These are phyloP conservation scores for Cosmia trapezina DNA, from an alignment of 2,888 invertebrate species.

Conservation along the genomic window DNA sequence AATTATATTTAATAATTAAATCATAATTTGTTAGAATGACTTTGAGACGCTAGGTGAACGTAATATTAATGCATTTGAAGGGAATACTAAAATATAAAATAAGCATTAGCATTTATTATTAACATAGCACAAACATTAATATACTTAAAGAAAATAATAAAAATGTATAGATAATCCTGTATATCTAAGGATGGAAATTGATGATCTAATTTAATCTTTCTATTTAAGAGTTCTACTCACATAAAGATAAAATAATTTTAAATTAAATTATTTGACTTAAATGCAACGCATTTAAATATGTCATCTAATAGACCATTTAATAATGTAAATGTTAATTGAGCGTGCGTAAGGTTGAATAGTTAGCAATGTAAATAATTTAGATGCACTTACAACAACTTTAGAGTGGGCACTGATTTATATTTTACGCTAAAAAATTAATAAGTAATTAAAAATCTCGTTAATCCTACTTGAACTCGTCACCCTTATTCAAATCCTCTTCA, in stretches of 20 bases:
- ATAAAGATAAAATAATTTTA: background rate
- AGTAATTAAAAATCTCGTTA: background rate
- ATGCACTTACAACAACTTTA: background rate
- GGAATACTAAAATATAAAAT: conserved; percentile 33
- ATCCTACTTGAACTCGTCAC: background rate
- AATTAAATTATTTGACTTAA: background rate
- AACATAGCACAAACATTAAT: conserved; percentile 49
- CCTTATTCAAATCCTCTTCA: background rate
- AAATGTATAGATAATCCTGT: conserved; percentile 37
- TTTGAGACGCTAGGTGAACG: conserved; percentile 38
- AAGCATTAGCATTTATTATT: conserved; percentile 37
- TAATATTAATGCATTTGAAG: conserved; percentile 23
- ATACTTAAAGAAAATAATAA: conserved; percentile 3
- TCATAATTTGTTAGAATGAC: conserved; percentile 58
- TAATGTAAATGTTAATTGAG: background rate
- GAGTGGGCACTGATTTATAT: conserved; percentile 2
- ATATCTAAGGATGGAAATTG: background rate
- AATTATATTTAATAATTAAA: conserved; percentile 57
- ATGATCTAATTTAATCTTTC: conserved; percentile 7
- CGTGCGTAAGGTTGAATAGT: background rate
- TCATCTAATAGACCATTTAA: background rate
- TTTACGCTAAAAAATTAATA: background rate
- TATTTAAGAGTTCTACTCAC: conserved; percentile 7
- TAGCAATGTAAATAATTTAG: conserved; percentile 21
- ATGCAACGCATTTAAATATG: background rate